phyloP scores from a whole-genome alignment of 2,797 vertebrate genomes.

The Rousettus madagascariensis region DNA sequence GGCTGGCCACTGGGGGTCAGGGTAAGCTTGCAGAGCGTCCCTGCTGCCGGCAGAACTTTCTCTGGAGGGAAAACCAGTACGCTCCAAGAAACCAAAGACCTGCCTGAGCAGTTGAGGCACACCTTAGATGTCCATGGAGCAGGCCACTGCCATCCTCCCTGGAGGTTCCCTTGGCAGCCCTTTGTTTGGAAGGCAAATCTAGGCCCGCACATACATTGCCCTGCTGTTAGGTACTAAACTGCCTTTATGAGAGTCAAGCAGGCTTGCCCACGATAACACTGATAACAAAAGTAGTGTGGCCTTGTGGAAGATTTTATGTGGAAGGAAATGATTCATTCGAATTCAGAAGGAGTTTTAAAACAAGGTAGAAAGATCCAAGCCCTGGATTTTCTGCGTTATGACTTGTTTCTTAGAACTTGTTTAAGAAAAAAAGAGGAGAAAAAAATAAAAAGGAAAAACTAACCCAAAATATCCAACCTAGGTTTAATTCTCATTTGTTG shows the following conservation, averaged over 20 bases:
- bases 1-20: constrained; percentile 76
- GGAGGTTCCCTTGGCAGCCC: not conserved
- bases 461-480: not conserved
- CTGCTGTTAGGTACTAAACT: constrained; percentile 37
- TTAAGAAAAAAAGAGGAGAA: not conserved
- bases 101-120: not conserved
- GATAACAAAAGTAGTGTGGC: constrained; percentile 39
- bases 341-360: constrained; percentile 42
- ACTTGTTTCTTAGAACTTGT: constrained; percentile 46
- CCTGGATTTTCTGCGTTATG: constrained; percentile 38
- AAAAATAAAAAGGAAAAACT: not conserved
- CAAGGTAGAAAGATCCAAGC: not conserved
- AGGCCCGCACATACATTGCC: not conserved
- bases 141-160: not conserved
- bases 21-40: constrained; percentile 35
- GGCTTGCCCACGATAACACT: not conserved
- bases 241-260: constrained; percentile 29
- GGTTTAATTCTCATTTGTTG: constrained; percentile 25
- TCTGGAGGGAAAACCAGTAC: not conserved
- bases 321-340: not conserved
- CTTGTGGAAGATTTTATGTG: constrained; percentile 38
- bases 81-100: not conserved
- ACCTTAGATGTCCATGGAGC: not conserved
- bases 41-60: not conserved
- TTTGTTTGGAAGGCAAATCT: not conserved